These are phyloP conservation scores for Girardinus metallicus DNA, from an alignment of 2,797 vertebrate genomes.

Conservation along the genomic window DNA sequence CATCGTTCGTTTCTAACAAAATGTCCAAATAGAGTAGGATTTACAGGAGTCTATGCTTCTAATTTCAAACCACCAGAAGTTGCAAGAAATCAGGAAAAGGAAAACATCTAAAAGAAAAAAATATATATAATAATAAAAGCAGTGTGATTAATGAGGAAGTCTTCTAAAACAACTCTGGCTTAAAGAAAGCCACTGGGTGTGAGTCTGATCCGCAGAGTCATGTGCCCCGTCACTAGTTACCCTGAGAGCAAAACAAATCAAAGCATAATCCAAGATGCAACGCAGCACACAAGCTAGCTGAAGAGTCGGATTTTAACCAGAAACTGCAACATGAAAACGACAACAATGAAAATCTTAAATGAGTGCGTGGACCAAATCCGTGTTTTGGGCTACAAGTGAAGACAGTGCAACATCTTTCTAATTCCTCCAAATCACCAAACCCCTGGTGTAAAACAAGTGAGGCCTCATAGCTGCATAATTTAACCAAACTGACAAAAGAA, in stretches of 20 bases:
- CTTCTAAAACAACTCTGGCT: background rate
- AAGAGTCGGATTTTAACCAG: background rate
- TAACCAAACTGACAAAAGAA: background rate
- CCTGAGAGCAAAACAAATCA: background rate
- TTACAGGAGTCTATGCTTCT: background rate
- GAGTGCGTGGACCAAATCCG: background rate
- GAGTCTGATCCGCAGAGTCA: background rate
- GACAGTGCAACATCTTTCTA: background rate
- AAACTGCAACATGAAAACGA: background rate
- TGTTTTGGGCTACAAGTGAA: background rate
- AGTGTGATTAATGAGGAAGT: background rate
- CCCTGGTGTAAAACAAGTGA: background rate
- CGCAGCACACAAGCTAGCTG: fast-evolving
- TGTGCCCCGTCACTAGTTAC: background rate
- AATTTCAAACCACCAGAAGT: background rate
- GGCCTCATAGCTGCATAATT: background rate
- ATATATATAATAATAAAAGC: too few species aligned
- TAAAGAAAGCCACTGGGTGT: background rate
- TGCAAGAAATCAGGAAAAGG: background rate
- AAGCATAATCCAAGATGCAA: background rate
- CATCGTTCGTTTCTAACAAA: background rate
- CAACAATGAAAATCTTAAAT: background rate
- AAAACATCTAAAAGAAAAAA: background rate
- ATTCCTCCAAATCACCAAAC: background rate
- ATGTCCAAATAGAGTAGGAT: background rate